A percentile compares a stretch with the other conserved stretches of the same genome.
Evolutionary conservation across 2,797 vertebrate species (phyloP).

Genomic region (Tachyglossus aculeatus): DNA sequence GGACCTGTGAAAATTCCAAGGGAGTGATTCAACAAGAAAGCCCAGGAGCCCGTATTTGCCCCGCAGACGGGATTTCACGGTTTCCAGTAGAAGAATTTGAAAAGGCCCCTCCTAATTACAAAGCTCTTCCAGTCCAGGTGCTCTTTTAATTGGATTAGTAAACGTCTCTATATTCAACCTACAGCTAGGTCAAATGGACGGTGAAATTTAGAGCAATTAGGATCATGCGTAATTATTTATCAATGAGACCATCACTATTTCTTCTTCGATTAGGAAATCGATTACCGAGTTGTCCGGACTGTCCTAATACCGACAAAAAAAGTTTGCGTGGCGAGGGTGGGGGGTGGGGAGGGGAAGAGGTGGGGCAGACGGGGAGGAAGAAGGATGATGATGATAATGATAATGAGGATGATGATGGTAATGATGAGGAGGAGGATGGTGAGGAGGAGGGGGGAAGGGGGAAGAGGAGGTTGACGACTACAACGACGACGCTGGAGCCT

Average conservation of each 20-base stretch:
- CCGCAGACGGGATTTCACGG: constrained; percentile 63
- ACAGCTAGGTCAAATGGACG: constrained; percentile 51
- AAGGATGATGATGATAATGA: no score
- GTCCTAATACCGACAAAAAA: background rate
- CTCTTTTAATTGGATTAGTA: constrained; percentile 71
- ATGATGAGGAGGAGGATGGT: background rate
- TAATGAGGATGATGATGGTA: background rate
- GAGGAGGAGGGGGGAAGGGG: background rate
- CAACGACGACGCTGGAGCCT: background rate
- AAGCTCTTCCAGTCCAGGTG: constrained; percentile 67
- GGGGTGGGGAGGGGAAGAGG: background rate
- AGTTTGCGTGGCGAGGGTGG: background rate
- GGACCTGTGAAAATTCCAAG: constrained; percentile 48
- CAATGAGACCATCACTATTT: constrained; percentile 41
- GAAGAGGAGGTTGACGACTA: background rate
- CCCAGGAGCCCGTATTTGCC: constrained; percentile 53
- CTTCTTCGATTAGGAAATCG: constrained; percentile 48
- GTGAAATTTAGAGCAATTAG: constrained; percentile 34
- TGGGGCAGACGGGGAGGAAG: no score
- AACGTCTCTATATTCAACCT: constrained; percentile 48
- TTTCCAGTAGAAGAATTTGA: constrained; percentile 58
- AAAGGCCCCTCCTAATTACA: constrained; percentile 67
- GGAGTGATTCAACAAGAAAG: constrained; percentile 53
- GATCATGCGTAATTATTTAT: constrained; percentile 46
- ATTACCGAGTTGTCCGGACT: constrained; percentile 23